These are phyloP conservation scores for Planococcus citri DNA, from an alignment of 1,140 invertebrate genomes.

Conservation along the genomic window DNA sequence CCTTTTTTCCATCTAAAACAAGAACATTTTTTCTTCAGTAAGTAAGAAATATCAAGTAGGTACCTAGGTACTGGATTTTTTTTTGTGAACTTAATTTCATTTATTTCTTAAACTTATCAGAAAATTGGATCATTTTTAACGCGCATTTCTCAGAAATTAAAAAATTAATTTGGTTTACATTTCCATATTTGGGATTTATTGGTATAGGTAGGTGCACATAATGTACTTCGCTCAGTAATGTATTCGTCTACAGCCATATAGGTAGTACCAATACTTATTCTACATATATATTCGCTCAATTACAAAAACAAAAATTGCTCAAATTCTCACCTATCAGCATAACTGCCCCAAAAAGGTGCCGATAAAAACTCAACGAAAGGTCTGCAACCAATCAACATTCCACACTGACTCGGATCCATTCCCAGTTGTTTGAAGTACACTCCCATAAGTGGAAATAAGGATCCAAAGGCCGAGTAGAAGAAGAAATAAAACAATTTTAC, in stretches of 20 bases:
- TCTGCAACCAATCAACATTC: slow-evolving; percentile 77
- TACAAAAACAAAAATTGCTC: neutral
- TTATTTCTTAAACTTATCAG: too few relatives aligned
- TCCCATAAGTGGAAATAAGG: slow-evolving; percentile 92
- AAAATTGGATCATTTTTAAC: too few relatives aligned
- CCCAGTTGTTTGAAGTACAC: slow-evolving; percentile 99
- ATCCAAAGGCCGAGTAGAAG: slow-evolving; percentile 98
- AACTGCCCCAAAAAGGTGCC: slow-evolving; percentile 91
- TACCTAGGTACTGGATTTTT: slow-evolving; percentile 11
- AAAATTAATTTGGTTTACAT: too few relatives aligned
- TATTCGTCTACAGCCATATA: too few relatives aligned
- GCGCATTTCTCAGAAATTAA: too few relatives aligned
- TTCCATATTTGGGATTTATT: too few relatives aligned
- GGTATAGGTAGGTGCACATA: too few relatives aligned
- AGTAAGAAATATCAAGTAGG: neutral
- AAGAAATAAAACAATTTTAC: slow-evolving; percentile 98
- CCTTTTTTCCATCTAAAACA: slow-evolving; percentile 62
- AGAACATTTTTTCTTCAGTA: neutral
- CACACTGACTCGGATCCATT: slow-evolving; percentile 91
- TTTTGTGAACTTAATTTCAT: too few relatives aligned
- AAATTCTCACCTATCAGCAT: slow-evolving; percentile 65
- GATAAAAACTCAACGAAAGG: slow-evolving; percentile 97
- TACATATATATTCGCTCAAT: too few relatives aligned
- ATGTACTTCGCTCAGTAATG: too few relatives aligned
- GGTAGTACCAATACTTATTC: too few relatives aligned